Evolutionary conservation across 2,888 invertebrate species (phyloP), one percentile per base, ranked within the genome.

Genomic region (Cremastinae sp.): DNA sequence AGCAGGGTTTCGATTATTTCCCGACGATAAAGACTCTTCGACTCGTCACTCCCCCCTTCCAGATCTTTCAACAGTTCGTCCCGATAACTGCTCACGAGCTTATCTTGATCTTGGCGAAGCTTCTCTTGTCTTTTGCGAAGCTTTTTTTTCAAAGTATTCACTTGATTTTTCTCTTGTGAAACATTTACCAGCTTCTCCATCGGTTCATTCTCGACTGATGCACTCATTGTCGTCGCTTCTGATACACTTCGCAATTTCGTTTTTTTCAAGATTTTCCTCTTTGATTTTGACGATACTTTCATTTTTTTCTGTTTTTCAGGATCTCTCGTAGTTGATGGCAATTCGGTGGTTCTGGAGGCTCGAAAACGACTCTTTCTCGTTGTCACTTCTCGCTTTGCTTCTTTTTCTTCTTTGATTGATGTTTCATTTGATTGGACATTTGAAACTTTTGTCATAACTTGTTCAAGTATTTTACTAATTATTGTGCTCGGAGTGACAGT

Each of bases 131-230:
- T n/a, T 0, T 70, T 74, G 0, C 77, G 75, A 9, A 85, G 20
- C 16, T 80, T 84, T 0, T 78, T 66, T 10, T 76, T 83, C 5
- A 85, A 20, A 12, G 73, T 81, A 7, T 80, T 73, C 10, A 83
- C 28, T 61, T 81, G 83, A 3, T 83, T 79, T 0, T 54, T 41
- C 1, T 81, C 79, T 45, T 71, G 80, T 3, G 70, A 70, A 3
- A n/a, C 5, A 3, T 58, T 75, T 82, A 16, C 66, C 79, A 0
- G 53, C 10, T 49, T 56, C 81, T 43, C 47, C 80, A 8, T 59
- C 78, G n/a, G 74, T 79, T 73, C 78, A 18, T 81, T 77, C 20
- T 77, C 81, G 10, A 18, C 73, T 5, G 53, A 56, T 9, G 83
- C 62, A 4, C 80, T 69, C 47, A 22, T 62, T 75, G 43, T 80